Base-by-base conservation (phyloP, 2,888 invertebrate species). In the Suillia variegata region DNA sequence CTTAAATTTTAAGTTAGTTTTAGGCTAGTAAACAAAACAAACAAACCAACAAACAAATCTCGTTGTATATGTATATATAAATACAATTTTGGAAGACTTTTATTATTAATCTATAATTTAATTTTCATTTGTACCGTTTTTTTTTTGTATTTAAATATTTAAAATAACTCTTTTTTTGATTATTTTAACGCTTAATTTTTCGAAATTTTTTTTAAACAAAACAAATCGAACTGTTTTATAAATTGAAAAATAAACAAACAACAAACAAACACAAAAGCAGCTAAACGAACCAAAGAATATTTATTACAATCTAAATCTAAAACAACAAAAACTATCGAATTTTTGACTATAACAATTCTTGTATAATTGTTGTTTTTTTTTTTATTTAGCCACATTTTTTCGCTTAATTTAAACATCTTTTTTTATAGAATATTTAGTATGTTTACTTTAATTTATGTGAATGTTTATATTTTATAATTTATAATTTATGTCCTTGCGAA, bases 231-330 rank as follows among this genome's bases (percentile, higher is more conserved):
- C 63, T 50, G 64, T 52, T 54, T 67, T 70, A 74, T 72, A 70
- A 70, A 70, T 64, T 64, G 59, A 67, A 58, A n/a, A n/a, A n/a
- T n/a, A n/a, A n/a, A n/a, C n/a, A n/a, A 31, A 31, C 45, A 6
- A 45, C 24, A 18, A 22, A 54, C 17, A 1, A 34, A 20, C 8
- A 21, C 45, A 59, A 33, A 50, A 56, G 54, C 76, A 76, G 76
- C 76, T 76, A 76, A 76, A 68, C 66, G 71, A 70, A 76, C 76
- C 76, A 76, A 76, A 76, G 77, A 76, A 53, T 42, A 15, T 31
- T 56, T 33, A 13, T 15, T 38, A n/a, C 15, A 17, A 26, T 26
- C 54, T 53, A 56, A 56, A 58, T 48, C 48, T 34, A n/a, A n/a
- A 52, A 57, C 56, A 58, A 42, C 17, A 42, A 42, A 50, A 34